These are phyloP conservation scores for Toxotes jaculatrix DNA, from an alignment of 2,113 vertebrate species.

Conservation along the genomic window DNA sequence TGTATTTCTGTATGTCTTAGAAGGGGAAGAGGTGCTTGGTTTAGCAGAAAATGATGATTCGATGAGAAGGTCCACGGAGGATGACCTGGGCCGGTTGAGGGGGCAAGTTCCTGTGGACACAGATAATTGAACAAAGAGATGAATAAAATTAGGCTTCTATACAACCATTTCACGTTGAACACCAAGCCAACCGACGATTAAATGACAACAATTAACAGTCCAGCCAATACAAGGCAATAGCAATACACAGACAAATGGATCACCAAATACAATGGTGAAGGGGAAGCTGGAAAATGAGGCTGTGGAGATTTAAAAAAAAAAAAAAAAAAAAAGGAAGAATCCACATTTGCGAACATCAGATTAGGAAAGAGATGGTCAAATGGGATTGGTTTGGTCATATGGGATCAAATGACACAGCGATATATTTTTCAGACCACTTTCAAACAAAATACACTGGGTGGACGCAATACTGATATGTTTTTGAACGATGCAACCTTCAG, in stretches of 20 bases:
- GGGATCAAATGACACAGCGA: slow-evolving; percentile 70
- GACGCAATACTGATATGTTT: slow-evolving; percentile 91
- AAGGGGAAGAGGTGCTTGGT: slow-evolving; percentile 43
- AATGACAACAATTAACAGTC: slow-evolving; percentile 65
- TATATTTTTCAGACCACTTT: slow-evolving; percentile 74
- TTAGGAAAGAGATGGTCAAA: slow-evolving; percentile 68
- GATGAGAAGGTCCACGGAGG: slow-evolving; percentile 79
- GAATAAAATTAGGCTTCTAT: slow-evolving; percentile 17
- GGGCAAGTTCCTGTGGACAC: slow-evolving; percentile 75
- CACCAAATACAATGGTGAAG: slow-evolving; percentile 86
- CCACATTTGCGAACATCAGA: slow-evolving; percentile 64
- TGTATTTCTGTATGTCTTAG: slow-evolving; percentile 50
- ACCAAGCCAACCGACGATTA: slow-evolving; percentile 60
- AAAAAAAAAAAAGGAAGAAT: slow-evolving; percentile 74
- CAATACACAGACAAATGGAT: slow-evolving; percentile 93
- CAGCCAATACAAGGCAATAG: slow-evolving; percentile 75
- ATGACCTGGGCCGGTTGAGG: slow-evolving; percentile 76
- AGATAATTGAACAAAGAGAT: slow-evolving; percentile 33
- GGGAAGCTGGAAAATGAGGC: slow-evolving; percentile 87
- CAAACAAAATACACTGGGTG: slow-evolving; percentile 85
- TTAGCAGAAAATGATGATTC: slow-evolving; percentile 66
- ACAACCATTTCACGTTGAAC: slow-evolving; percentile 31
- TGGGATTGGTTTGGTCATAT: slow-evolving; percentile 66
- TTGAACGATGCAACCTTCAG: slow-evolving; percentile 88
- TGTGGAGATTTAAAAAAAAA: slow-evolving; percentile 76